These are phyloP conservation scores for Kobus ellipsiprymnus DNA, from an alignment of 2,113 vertebrate species.

Conservation along the genomic window DNA sequence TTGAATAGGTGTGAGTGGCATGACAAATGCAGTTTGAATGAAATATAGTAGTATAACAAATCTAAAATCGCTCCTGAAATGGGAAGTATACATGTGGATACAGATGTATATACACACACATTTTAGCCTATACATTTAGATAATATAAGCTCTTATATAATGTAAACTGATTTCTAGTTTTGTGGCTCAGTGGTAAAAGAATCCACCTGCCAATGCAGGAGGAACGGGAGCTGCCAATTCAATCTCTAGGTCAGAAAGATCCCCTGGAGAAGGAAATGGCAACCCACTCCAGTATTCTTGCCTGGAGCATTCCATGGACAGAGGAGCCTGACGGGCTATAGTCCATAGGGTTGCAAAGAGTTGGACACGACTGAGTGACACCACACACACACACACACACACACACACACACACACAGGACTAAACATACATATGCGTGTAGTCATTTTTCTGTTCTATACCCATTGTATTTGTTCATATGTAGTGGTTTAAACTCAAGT, in stretches of 20 bases:
- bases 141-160: constrained; percentile 43
- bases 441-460: constrained; percentile 16
- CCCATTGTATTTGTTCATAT: neutral
- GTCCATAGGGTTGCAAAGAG: neutral
- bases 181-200: neutral
- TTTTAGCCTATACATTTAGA: constrained; percentile 40
- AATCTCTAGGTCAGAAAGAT: neutral
- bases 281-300: neutral
- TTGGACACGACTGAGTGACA: neutral
- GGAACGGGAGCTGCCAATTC: neutral
- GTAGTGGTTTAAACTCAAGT: constrained; percentile 29
- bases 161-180: neutral
- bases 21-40: neutral
- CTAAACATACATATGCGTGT: neutral
- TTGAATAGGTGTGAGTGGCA: neutral
- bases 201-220: neutral
- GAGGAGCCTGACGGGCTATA: neutral
- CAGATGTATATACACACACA: neutral
- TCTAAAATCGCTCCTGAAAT: neutral
- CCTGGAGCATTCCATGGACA: neutral
- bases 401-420: neutral
- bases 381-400: neutral
- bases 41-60: neutral
- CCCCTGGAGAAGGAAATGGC: neutral
- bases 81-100: neutral